These are phyloP conservation scores for Ormyrus rosae DNA, from an alignment of 2,888 invertebrate genomes.

Conservation along the genomic window DNA sequence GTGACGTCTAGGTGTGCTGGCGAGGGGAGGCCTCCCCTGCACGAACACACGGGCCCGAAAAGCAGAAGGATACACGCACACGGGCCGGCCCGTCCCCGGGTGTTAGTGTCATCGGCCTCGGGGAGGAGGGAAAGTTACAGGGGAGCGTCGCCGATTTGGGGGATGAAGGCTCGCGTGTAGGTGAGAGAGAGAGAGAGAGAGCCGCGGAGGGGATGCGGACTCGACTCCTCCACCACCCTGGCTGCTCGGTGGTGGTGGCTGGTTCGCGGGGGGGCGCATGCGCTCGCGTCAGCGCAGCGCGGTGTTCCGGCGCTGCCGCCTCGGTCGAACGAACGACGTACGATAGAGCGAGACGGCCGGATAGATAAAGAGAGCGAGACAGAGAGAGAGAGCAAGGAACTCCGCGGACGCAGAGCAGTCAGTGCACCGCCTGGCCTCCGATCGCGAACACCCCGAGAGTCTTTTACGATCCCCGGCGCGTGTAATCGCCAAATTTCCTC, in stretches of 20 bases:
- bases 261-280: conserved; percentile 56
- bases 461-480: conserved; percentile 48
- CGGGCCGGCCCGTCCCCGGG: conserved; percentile 13
- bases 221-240: background rate
- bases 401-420: conserved; percentile 64
- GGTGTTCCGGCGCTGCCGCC: conserved; percentile 22
- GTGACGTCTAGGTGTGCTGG: conserved; percentile 11
- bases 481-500: conserved; percentile 46
- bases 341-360: conserved; percentile 17
- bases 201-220: conserved; percentile 39
- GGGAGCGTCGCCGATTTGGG: background rate
- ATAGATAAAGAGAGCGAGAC: conserved; percentile 48
- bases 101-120: conserved; percentile 35
- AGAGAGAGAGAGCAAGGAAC: conserved; percentile 65
- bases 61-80: background rate
- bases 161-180: background rate
- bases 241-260: conserved; percentile 49
- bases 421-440: conserved; percentile 74
- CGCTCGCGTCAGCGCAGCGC: conserved; percentile 53
- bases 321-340: conserved; percentile 34
- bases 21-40: background rate
- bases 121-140: background rate
- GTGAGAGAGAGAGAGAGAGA: conserved; percentile 44
- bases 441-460: conserved; percentile 64
- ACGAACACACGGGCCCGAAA: background rate